Base-by-base conservation (phyloP, 2,888 invertebrate species). In the Lasioglossum zephyrum region DNA sequence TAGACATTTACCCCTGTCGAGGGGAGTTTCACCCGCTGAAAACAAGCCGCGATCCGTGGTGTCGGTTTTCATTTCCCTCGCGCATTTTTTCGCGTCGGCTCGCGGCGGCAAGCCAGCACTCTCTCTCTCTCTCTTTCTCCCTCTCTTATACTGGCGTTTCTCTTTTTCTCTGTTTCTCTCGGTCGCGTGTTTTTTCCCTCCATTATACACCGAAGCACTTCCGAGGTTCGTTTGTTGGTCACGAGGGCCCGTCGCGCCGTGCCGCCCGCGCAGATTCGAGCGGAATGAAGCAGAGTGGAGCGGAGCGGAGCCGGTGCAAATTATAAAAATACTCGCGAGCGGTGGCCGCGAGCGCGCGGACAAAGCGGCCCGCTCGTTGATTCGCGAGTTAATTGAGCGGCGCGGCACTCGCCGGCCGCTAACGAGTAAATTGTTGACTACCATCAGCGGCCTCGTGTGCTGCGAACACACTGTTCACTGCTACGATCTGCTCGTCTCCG, bases 351-450 rank as follows among this genome's bases (percentile, higher is more conserved):
- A 83, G 84, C 88, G 85, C 18, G 31, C 87, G 88, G 88, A 92
- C 92, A 92, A 92, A 91, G 92, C 90, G 87, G 91, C 80, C 85
- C 77, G 90, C 87, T 88, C 89, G 91, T 91, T 92, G 91, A 92
- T 92, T 93, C 91, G 89, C 89, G 86, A 91, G 93, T 93, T 94
- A 94, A 94, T 94, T 94, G 94, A 94, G 93, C 92, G 92, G 92
- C 92, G 85, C 92, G 89, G 89, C 88, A 90, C 90, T 86, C 90
- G 91, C 89, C 92, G 91, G 89, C 91, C 92, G 91, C 93, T 94
- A 94, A 94, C 93, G 94, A 94, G 94, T 93, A 94, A 94, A 94
- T 94, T 91, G 93, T 91, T 92, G 91, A 92, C 91, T 92, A 92
- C 88, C 81, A 87, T 88, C 85, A 79, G 73, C 81, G 63, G 69